Percentiles rank a stretch among this genome's conserved stretches.
These are phyloP conservation scores for Rhagium mordax DNA, from an alignment of 2,888 invertebrate genomes.

Conservation along the genomic window DNA sequence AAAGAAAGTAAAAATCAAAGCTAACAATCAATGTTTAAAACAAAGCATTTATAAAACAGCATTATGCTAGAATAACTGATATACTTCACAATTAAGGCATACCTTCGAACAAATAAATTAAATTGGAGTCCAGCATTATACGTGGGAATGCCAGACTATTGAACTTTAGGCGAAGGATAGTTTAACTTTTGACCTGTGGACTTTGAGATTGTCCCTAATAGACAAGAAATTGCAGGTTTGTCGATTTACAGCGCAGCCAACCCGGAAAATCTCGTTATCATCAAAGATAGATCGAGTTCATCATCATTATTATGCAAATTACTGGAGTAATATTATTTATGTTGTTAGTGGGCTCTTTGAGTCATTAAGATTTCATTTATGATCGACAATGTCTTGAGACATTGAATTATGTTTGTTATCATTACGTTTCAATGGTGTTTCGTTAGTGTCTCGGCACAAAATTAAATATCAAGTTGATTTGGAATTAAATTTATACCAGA, in stretches of 20 bases:
- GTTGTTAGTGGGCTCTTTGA: slow-evolving; percentile 6
- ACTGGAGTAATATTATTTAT: slow-evolving; percentile 14
- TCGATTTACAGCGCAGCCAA: slow-evolving; percentile 29
- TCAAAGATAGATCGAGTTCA: slow-evolving; percentile 28
- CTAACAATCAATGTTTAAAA: too few species aligned
- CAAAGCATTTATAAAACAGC: too few species aligned
- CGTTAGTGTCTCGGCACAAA: not conserved
- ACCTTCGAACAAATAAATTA: not conserved
- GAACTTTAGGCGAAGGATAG: slow-evolving; percentile 34
- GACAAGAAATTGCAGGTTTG: slow-evolving; percentile 40
- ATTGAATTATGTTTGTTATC: not conserved
- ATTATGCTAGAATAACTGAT: too few species aligned
- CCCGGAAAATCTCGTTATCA: slow-evolving; percentile 41
- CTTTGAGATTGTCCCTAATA: slow-evolving; percentile 39
- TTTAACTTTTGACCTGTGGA: slow-evolving; percentile 38
- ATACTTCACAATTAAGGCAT: too few species aligned
- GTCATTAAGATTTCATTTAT: not conserved
- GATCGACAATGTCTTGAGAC: not conserved
- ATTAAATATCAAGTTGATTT: too few species aligned
- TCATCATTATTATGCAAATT: slow-evolving; percentile 36
- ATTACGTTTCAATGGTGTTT: not conserved
- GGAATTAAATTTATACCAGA: too few species aligned
- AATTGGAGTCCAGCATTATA: slow-evolving; percentile 1
- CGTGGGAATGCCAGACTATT: slow-evolving; percentile 34
- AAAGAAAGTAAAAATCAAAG: too few species aligned